phyloP scores from a whole-genome alignment of 2,113 vertebrate genomes.

The Columbina picui region DNA sequence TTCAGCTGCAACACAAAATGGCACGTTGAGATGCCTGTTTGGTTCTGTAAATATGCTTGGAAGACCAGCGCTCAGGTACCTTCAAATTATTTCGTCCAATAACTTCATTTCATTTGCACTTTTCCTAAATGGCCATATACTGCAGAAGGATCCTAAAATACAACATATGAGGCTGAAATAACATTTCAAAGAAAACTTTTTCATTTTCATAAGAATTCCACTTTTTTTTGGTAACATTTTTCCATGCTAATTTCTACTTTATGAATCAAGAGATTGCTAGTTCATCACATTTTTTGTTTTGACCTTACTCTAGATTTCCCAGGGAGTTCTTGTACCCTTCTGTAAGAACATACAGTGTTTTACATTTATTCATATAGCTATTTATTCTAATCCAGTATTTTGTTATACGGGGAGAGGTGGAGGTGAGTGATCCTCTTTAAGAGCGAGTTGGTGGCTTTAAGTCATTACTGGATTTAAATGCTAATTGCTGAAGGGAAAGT shows the following conservation, averaged over 20 bases:
- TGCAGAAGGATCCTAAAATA: neutral
- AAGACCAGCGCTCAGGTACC: neutral
- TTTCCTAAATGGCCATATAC: neutral
- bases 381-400: neutral
- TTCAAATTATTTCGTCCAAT: neutral
- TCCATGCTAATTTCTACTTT: neutral
- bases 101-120: neutral
- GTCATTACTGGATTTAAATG: neutral
- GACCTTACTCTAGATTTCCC: neutral
- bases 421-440: neutral
- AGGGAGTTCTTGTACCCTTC: neutral
- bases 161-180: neutral
- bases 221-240: neutral
- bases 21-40: fast-evolving
- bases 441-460: neutral
- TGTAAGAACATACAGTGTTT: neutral
- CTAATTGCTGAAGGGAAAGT: neutral
- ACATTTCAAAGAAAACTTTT: neutral
- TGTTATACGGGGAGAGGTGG: neutral
- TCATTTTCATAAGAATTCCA: neutral
- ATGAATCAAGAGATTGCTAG: neutral
- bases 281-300: neutral
- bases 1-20: neutral
- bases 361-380: neutral
- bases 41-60: neutral